These are phyloP conservation scores for Drosophila histrio DNA, from an alignment of 2,888 invertebrate species.

Conservation along the genomic window DNA sequence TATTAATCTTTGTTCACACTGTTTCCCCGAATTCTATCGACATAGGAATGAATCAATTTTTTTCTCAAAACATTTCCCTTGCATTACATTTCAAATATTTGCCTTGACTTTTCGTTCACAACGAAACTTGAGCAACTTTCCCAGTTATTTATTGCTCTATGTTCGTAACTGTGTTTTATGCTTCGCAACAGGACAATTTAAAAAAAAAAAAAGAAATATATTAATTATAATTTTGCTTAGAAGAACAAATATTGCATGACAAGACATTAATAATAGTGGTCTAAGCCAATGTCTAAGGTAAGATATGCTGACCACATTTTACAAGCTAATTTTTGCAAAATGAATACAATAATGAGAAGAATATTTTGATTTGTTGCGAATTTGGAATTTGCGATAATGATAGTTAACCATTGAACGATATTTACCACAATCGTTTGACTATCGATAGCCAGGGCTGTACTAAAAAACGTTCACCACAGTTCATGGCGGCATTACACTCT, in stretches of 20 bases:
- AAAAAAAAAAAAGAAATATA: not conserved
- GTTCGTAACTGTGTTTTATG: slow-evolving; percentile 35
- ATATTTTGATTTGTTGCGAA: slow-evolving; percentile 5
- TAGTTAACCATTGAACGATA: too few relatives aligned
- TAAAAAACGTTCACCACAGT: too few relatives aligned
- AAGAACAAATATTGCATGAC: slow-evolving; percentile 2
- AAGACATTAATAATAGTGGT: slow-evolving; percentile 26
- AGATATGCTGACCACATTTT: slow-evolving; percentile 21
- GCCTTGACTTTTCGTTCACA: slow-evolving; percentile 27
- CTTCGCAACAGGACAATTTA: slow-evolving; percentile 16
- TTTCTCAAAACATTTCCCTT: too few relatives aligned
- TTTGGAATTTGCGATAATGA: too few relatives aligned
- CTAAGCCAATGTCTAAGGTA: slow-evolving; percentile 37
- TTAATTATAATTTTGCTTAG: slow-evolving; percentile 5
- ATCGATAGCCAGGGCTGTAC: too few relatives aligned
- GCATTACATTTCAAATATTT: slow-evolving; percentile 8
- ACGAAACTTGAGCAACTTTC: not conserved
- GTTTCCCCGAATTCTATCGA: too few relatives aligned
- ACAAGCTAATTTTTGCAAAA: not conserved
- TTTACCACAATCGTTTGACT: too few relatives aligned
- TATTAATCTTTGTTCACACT: too few relatives aligned
- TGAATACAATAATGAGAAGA: not conserved
- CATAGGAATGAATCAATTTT: too few relatives aligned
- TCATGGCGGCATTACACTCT: too few relatives aligned
- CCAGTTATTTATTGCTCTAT: not conserved